A percentile compares a stretch with the other conserved stretches of the same genome.
Conservation (phyloP, 2,797 vertebrate species). For the Centroberyx gerrardi region DNA sequence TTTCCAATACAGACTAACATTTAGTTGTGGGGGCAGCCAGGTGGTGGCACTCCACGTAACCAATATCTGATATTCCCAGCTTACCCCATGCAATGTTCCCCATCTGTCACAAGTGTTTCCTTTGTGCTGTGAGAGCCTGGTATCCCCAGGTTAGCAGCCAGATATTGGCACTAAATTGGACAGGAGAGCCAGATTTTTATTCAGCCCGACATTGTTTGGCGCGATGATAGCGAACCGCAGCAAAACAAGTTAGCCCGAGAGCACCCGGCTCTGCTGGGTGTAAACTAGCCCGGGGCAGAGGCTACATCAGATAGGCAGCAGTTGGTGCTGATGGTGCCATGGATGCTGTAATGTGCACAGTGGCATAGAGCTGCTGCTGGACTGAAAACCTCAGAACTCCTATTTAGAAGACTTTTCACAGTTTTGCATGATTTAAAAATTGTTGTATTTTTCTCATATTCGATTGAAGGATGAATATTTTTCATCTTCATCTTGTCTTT, state of each 20-base stretch:
- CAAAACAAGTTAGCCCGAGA: constrained; percentile 1
- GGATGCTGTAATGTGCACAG: background rate
- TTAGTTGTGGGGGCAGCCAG: background rate
- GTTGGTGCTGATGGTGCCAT: background rate
- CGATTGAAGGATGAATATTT: no score
- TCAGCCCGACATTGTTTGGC: background rate
- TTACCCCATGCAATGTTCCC: background rate
- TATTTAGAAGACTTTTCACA: background rate
- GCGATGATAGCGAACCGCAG: background rate
- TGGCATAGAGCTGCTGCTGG: no score
- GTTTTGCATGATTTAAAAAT: no score
- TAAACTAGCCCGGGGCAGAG: background rate
- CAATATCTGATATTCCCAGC: background rate
- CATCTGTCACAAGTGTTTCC: constrained; percentile 23
- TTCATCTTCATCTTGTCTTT: no score
- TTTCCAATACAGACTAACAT: background rate
- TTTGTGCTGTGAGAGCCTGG: background rate
- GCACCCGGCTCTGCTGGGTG: background rate
- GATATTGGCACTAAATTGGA: background rate
- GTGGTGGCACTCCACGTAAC: background rate
- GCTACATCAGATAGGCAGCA: background rate
- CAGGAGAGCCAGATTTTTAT: background rate
- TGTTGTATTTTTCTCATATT: no score
- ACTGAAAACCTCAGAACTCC: background rate
- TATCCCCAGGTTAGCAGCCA: constrained; percentile 10